phyloP scores from a whole-genome alignment of 2,113 vertebrate species.

The Peromyscus polionotus region DNA sequence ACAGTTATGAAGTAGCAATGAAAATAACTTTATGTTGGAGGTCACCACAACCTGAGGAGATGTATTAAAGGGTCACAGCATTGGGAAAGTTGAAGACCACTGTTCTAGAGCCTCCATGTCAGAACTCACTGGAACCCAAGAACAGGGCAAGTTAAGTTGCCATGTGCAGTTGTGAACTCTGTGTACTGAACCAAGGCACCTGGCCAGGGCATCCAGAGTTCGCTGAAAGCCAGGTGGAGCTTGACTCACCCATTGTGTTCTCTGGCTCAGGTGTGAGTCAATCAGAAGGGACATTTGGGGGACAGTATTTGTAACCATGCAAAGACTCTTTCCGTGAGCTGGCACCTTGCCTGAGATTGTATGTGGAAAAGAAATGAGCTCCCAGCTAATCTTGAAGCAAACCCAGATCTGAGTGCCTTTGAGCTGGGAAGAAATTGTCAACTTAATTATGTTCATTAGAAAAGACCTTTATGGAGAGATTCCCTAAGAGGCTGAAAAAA shows the following conservation, averaged over 20 bases:
- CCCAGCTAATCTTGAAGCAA: background rate
- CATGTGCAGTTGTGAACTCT: background rate
- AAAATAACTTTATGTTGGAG: too few species aligned
- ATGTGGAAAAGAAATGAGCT: background rate
- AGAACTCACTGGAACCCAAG: background rate
- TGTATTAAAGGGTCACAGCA: background rate
- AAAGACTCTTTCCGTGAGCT: background rate
- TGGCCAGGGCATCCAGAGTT: rapidly evolving
- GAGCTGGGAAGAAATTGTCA: background rate
- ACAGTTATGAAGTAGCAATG: background rate
- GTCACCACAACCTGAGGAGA: background rate
- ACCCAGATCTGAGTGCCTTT: background rate
- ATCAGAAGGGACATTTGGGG: background rate
- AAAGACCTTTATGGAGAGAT: background rate
- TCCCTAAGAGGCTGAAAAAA: background rate
- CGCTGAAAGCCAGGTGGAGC: background rate
- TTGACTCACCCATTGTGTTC: background rate
- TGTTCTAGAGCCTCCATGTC: too few species aligned
- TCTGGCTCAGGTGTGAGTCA: background rate
- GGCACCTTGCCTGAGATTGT: background rate
- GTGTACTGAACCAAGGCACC: background rate
- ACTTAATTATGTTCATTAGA: background rate
- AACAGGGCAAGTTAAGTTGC: background rate
- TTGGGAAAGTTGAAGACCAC: background rate
- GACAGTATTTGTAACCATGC: background rate